These are phyloP conservation scores for Scaptomyza tumidula DNA, from an alignment of 2,888 invertebrate species.

Conservation along the genomic window DNA sequence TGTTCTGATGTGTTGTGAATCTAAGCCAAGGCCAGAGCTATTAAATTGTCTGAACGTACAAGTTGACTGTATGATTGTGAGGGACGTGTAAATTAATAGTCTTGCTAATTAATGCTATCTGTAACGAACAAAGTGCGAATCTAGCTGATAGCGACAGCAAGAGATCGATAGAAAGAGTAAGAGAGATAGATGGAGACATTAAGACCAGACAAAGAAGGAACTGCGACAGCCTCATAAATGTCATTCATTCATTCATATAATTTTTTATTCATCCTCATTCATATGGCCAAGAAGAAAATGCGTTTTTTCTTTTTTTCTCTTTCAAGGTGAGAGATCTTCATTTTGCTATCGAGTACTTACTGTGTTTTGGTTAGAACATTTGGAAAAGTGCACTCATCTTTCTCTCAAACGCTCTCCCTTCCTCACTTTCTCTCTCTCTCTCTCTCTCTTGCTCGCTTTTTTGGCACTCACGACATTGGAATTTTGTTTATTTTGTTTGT, in stretches of 20 bases:
- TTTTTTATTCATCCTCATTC: slow-evolving; percentile 8
- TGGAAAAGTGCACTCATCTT: too few species aligned
- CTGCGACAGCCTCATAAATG: slow-evolving; percentile 23
- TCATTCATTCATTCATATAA: slow-evolving; percentile 3
- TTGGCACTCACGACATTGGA: slow-evolving; percentile 27
- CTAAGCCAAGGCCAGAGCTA: slow-evolving; percentile 59
- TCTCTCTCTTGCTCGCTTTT: background rate
- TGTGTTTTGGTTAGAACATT: background rate
- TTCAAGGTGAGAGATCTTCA: slow-evolving; percentile 2
- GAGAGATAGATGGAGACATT: background rate
- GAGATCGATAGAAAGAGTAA: background rate
- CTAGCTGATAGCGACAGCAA: slow-evolving; percentile 11
- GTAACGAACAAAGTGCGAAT: slow-evolving; percentile 52
- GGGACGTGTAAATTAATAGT: slow-evolving; percentile 62
- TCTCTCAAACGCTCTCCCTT: background rate
- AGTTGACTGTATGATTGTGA: slow-evolving; percentile 58
- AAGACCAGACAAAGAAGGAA: slow-evolving; percentile 9
- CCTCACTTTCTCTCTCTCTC: background rate
- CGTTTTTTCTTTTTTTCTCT: background rate
- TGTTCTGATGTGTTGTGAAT: slow-evolving; percentile 30
- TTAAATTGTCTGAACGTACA: slow-evolving; percentile 61
- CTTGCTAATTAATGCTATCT: slow-evolving; percentile 60
- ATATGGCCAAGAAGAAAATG: slow-evolving; percentile 1
- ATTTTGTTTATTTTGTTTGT: slow-evolving; percentile 36
- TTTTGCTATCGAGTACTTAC: background rate